Base-by-base conservation (phyloP, 2,888 invertebrate genomes). In the Plemyria rubiginata region DNA sequence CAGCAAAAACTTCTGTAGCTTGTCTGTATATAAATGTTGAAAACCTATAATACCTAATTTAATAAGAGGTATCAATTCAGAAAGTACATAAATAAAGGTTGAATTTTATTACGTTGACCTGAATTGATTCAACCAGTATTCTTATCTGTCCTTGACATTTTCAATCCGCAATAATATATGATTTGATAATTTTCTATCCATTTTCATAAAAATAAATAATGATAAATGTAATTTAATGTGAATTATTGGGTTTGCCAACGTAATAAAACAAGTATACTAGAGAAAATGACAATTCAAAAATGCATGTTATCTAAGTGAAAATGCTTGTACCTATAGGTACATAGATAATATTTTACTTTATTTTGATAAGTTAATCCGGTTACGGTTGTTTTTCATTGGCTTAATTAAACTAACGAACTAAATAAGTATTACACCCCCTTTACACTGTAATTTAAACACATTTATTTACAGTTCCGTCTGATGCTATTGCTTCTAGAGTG, bases 111-210 rank as follows among this genome's bases (percentile, higher is more conserved):
- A 56, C 60, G 71, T 55, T 72, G 69, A 70, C 71, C 71, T 72
- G 67, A 68, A 71, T 77, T 65, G 16, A 58, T 52, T 65, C 63
- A 63, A 70, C 64, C 57, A 60, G 67, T 11, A 45, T 67, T 68
- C 62, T 66, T 66, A 57, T 64, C 54, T 60, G 71, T 67, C 75
- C 75, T 74, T 76, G 74, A 71, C 79, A 78, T 77, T 74, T 74
- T 59, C 54, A 38, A 32, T 56, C 22, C 38, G 32, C 62, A 58
- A 61, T 57, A 60, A 13, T 54, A 60, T 22, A 58, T 50, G 29
- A 12, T 28, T 28, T 48, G 28, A 48, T 32, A 29, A 32, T 32
- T 32, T 32, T 32, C 32, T 3, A 22, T 22, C 22, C 22, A 22
- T 22, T 22, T 22, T 22, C 22, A 22, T 32, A 32, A 1, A 4